Conservation (phyloP, 2,113 vertebrate species). For the Albula glossodonta region DNA sequence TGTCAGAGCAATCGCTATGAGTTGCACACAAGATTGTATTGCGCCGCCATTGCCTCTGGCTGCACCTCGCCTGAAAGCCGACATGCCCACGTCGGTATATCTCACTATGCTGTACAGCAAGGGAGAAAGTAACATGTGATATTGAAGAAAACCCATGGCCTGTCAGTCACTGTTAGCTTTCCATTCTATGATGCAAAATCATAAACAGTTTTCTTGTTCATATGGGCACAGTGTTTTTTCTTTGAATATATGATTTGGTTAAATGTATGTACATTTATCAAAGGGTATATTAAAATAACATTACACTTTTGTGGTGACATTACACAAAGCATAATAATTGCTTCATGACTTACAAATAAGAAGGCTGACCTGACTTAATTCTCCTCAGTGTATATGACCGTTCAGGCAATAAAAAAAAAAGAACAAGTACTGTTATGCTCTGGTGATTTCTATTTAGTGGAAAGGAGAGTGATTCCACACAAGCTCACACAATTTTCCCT, state of each 20-base stretch:
- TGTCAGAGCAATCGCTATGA: no score
- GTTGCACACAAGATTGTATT: no score
- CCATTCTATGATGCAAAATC: background rate
- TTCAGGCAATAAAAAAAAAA: background rate
- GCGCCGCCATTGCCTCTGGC: no score
- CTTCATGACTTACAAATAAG: background rate
- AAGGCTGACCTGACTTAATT: background rate
- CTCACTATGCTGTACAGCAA: background rate
- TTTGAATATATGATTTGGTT: background rate
- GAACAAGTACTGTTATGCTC: background rate
- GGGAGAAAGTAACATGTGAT: background rate
- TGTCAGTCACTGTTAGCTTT: background rate
- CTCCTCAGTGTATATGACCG: background rate
- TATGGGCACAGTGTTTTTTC: background rate
- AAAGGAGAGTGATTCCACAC: background rate
- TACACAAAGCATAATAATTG: background rate
- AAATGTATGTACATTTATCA: background rate
- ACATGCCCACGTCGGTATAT: background rate
- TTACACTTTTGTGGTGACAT: background rate
- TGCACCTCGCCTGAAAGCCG: no score
- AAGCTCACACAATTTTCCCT: background rate
- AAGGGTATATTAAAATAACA: background rate
- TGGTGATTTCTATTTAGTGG: background rate
- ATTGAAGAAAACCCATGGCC: background rate
- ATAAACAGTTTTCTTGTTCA: background rate